Base-by-base conservation (phyloP, 2,888 invertebrate genomes). In the Apoda limacodes region DNA sequence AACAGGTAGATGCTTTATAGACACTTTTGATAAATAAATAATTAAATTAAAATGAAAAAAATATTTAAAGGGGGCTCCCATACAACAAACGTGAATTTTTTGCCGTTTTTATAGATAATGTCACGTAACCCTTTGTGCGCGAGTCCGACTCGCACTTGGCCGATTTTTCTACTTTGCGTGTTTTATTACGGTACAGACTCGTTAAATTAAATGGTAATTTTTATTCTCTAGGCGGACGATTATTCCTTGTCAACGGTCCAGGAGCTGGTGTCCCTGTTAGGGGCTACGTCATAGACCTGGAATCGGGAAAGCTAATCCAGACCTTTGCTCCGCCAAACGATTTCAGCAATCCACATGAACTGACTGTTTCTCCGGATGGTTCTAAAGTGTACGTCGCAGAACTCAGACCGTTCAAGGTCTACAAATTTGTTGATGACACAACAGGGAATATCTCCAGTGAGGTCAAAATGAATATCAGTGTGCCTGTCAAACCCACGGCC, bases 241-340 rank as follows among this genome's bases (percentile, higher is more conserved):
- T 93, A 27, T 88, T 88, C 65, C 80, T 92, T 28, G 87, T 93
- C 2, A 93, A 92, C 67, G 93, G 93, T 0, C 87, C 84, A 1
- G 64, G 57, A 4, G 52, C 58, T 6, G 60, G 67, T 21, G 61
- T 69, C 21, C 78, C 75, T 0, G 85, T 89, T 2, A 83, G 86
- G 30, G 93, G 92, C 4, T 92, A 87, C 66, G 84, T 89, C 5
- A 72, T 93, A 25, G 87, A 88, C 51, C 80, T 88, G 41, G 61
- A 72, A 9, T 81, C 83, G 5, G 84, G 85, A 14, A 65, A 83
- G 10, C 56, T 90, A 9, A 34, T 84, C 1, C 84, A 83, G 5
- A 85, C 86, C 39, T 90, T 91, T 59, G 83, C 81, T 0, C 85
- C 88, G 1, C 53, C 48, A 4, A 60, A 52, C 5, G 76, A 74